These are phyloP conservation scores for Cephus spinipes DNA, from an alignment of 2,888 invertebrate genomes.

Conservation along the genomic window DNA sequence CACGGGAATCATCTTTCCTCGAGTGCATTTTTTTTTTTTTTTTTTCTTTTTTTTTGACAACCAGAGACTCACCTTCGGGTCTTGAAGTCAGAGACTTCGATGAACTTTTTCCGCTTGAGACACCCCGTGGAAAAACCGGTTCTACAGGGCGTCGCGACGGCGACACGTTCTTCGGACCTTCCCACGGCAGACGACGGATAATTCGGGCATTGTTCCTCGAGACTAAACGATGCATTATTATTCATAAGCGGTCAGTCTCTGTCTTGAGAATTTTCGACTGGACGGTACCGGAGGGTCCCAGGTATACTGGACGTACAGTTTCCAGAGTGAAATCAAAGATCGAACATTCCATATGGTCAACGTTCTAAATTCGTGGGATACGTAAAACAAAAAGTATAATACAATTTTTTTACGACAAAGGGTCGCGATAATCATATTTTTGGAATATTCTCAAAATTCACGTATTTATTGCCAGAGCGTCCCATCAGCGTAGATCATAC, in stretches of 20 bases:
- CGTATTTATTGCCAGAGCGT: neutral
- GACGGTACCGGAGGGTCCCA: neutral
- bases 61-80: neutral
- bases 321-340: neutral
- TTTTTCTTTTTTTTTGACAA: neutral
- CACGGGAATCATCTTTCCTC: neutral
- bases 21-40: neutral
- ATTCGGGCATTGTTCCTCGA: slow-evolving; percentile 56
- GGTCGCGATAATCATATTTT: neutral
- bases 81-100: neutral
- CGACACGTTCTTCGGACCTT: slow-evolving; percentile 3
- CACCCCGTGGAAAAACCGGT: neutral
- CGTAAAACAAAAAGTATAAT: neutral
- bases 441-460: neutral
- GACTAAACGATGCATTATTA: slow-evolving; percentile 1
- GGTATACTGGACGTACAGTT: neutral
- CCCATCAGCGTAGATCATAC: neutral
- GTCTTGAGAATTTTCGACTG: neutral
- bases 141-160: neutral
- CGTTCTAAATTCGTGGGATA: neutral
- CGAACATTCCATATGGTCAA: neutral
- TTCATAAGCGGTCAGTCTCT: slow-evolving; percentile 3
- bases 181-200: slow-evolving; percentile 48
- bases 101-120: neutral
- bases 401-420: neutral